Percentiles rank a stretch among this genome's conserved stretches.
Evolutionary conservation across 2,888 invertebrate genomes (phyloP).

Genomic region (Clunio marinus): DNA sequence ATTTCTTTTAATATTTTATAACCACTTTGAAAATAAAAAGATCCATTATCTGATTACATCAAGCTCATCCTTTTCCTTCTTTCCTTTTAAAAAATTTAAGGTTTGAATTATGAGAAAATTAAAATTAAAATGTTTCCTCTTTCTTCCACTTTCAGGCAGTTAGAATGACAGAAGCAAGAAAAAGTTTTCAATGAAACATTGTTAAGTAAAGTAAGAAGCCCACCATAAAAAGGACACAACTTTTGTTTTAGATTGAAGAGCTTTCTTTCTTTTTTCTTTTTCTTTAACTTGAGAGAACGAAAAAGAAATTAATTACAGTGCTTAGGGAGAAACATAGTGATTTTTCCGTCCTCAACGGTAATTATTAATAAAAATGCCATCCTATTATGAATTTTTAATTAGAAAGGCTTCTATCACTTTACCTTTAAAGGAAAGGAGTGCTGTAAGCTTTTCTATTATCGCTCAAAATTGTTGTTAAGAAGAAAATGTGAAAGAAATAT

Average conservation of each 20-base stretch:
- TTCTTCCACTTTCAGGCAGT: neutral
- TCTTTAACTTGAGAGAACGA: neutral
- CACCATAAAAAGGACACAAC: neutral
- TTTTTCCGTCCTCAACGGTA: constrained; percentile 14
- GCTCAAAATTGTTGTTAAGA: too few species aligned
- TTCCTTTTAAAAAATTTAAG: neutral
- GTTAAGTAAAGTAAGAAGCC: neutral
- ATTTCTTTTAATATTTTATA: too few species aligned
- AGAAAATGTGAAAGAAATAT: neutral
- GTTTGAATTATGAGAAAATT: neutral
- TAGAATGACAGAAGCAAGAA: neutral
- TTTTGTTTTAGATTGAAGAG: neutral
- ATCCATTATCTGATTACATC: constrained; percentile 13
- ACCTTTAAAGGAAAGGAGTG: too few species aligned
- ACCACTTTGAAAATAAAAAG: neutral
- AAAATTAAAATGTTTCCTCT: neutral
- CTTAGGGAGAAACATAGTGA: neutral
- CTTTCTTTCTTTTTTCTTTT: neutral
- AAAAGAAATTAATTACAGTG: constrained; percentile 26
- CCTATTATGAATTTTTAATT: constrained; percentile 39
- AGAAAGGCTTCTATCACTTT: constrained; percentile 7
- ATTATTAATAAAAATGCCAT: constrained; percentile 29
- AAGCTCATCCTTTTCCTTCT: constrained; percentile 20
- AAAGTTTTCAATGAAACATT: neutral
- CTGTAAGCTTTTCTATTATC: too few species aligned